Evolutionary conservation across 2,113 vertebrate genomes (phyloP).

Genomic region (Melozone crissalis): DNA sequence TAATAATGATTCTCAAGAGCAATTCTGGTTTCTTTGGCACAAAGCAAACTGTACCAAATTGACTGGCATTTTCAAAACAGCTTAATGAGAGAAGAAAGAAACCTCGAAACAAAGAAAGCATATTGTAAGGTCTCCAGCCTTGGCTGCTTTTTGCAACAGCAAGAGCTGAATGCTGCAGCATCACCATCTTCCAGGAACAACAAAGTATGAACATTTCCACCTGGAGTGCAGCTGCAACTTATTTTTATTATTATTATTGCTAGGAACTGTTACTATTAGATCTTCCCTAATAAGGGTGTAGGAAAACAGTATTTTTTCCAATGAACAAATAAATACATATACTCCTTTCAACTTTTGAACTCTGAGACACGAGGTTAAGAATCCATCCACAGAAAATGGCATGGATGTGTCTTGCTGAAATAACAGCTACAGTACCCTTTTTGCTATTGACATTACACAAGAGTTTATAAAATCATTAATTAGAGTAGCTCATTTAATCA

Average conservation of each 20-base stretch:
- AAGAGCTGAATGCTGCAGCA: not conserved
- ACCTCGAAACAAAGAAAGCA: not conserved
- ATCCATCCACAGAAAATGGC: not conserved
- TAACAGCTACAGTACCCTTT: not conserved
- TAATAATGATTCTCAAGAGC: constrained; percentile 12
- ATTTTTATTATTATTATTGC: not conserved
- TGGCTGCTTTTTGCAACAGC: not conserved
- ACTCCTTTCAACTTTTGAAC: not conserved
- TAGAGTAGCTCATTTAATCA: not conserved
- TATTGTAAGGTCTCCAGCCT: constrained; percentile 6
- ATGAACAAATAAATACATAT: not conserved
- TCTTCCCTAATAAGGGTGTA: not conserved
- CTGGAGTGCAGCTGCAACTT: not conserved
- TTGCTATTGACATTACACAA: not conserved
- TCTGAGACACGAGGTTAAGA: not conserved
- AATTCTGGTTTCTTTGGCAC: not conserved
- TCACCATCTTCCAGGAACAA: not conserved
- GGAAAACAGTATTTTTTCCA: not conserved
- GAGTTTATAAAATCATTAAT: not conserved
- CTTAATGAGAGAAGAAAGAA: constrained; percentile 17
- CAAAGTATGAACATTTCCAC: not conserved
- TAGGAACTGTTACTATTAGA: not conserved
- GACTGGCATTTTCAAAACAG: constrained; percentile 37
- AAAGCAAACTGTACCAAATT: constrained; percentile 1
- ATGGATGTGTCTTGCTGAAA: not conserved